Evolutionary conservation across 1,140 invertebrate genomes (phyloP).

Genomic region (Drosophila equinoxialis): DNA sequence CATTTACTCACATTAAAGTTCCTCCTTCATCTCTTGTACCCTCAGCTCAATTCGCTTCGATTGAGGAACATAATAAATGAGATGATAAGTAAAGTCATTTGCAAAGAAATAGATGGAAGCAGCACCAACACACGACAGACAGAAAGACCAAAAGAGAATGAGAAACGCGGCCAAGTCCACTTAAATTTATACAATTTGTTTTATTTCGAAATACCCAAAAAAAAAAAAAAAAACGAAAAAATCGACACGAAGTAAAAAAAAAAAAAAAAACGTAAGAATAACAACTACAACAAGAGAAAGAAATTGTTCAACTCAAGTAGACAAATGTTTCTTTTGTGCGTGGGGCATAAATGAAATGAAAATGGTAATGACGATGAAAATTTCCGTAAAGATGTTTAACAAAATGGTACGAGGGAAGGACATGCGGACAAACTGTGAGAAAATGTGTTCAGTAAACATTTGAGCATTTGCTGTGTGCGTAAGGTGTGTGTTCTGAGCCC

Average conservation of each 20-base stretch:
- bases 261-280: not conserved
- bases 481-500: constrained; percentile 29
- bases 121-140: not conserved
- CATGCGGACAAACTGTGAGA: constrained; percentile 35
- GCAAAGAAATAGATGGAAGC: constrained; percentile 30
- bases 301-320: constrained; percentile 53
- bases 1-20: constrained; percentile 29
- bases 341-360: constrained; percentile 57
- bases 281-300: constrained; percentile 38
- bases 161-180: constrained; percentile 29
- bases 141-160: not conserved
- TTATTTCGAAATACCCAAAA: constrained; percentile 54
- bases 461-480: constrained; percentile 34
- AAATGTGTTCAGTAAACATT: constrained; percentile 48
- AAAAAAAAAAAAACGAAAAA: not conserved
- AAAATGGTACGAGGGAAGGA: constrained; percentile 1
- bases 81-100: constrained; percentile 70
- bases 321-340: constrained; percentile 65
- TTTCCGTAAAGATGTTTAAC: constrained; percentile 24
- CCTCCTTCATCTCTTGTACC: not conserved
- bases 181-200: constrained; percentile 73
- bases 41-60: constrained; percentile 33
- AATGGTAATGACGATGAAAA: constrained; percentile 61
- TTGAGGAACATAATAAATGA: constrained; percentile 63
- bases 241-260: not conserved